Conservation (phyloP, 2,888 invertebrate species). For the Leptinotarsa tumamoca region DNA sequence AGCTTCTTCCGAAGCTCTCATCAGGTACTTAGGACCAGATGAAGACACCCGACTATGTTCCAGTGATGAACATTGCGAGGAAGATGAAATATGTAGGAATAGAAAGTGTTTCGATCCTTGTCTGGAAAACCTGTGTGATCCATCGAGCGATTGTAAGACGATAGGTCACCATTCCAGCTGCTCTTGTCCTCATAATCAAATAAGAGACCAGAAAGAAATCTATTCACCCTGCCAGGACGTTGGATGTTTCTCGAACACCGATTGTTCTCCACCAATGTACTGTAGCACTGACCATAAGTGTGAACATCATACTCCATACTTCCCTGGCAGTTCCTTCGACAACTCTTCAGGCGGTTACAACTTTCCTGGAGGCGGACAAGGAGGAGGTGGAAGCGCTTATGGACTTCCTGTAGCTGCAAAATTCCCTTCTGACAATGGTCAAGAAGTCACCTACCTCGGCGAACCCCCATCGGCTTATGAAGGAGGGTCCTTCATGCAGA, state of each 20-base stretch:
- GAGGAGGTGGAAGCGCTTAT: too few relatives aligned
- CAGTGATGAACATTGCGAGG: slow-evolving; percentile 9
- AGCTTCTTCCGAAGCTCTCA: background rate
- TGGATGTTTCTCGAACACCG: slow-evolving; percentile 32
- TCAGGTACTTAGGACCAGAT: background rate
- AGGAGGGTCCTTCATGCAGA: background rate
- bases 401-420: too few relatives aligned
- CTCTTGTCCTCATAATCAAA: slow-evolving; percentile 21
- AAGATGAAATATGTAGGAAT: background rate
- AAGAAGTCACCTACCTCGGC: background rate
- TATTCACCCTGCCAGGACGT: slow-evolving; percentile 31
- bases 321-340: too few relatives aligned
- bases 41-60: background rate
- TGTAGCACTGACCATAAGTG: slow-evolving; percentile 2
- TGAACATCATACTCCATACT: background rate
- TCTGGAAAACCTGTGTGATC: slow-evolving; percentile 34
- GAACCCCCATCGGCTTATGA: background rate
- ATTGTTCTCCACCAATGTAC: slow-evolving; percentile 26
- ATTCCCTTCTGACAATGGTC: background rate
- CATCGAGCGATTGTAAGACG: slow-evolving; percentile 32
- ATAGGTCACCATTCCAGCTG: slow-evolving; percentile 31
- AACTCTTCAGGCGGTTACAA: background rate
- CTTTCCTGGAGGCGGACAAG: background rate
- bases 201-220: slow-evolving; percentile 29
- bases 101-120: slow-evolving; percentile 40